phyloP scores from a whole-genome alignment of 1,140 invertebrate genomes.

The Rhyzopertha dominica region DNA sequence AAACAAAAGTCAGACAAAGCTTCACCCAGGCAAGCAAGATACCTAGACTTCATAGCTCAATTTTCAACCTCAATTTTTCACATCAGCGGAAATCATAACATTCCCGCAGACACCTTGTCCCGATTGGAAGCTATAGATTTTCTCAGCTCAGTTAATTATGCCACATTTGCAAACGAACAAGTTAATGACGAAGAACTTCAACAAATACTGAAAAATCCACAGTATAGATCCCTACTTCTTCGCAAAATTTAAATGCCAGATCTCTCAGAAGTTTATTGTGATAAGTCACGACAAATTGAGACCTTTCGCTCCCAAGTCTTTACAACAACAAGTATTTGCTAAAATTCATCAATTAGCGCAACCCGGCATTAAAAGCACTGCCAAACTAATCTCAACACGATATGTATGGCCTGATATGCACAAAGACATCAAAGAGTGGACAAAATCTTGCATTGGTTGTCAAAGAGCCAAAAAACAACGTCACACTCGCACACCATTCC shows the following conservation, averaged over 20 bases:
- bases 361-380: slow-evolving; percentile 34
- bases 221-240: too few relatives aligned
- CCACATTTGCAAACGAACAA: too few relatives aligned
- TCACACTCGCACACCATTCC: slow-evolving; percentile 29
- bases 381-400: slow-evolving; percentile 38
- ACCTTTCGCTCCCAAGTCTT: not conserved
- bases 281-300: too few relatives aligned
- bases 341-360: slow-evolving; percentile 27
- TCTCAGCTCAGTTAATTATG: slow-evolving; percentile 2
- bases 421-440: slow-evolving; percentile 34
- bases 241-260: too few relatives aligned
- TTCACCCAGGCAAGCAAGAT: slow-evolving; percentile 27
- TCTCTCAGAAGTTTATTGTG: too few relatives aligned
- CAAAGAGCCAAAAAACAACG: slow-evolving; percentile 32
- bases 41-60: slow-evolving; percentile 38
- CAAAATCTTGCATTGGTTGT: too few relatives aligned
- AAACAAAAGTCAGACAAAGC: slow-evolving; percentile 11
- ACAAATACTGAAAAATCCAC: too few relatives aligned
- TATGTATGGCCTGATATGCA: slow-evolving; percentile 46
- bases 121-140: slow-evolving; percentile 13
- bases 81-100: slow-evolving; percentile 34
- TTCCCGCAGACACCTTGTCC: slow-evolving; percentile 34
- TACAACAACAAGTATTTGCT: slow-evolving; percentile 30
- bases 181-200: too few relatives aligned
- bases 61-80: slow-evolving; percentile 40